Conservation (phyloP, 1,140 invertebrate species). For the Panagrolaimus sp. region DNA sequence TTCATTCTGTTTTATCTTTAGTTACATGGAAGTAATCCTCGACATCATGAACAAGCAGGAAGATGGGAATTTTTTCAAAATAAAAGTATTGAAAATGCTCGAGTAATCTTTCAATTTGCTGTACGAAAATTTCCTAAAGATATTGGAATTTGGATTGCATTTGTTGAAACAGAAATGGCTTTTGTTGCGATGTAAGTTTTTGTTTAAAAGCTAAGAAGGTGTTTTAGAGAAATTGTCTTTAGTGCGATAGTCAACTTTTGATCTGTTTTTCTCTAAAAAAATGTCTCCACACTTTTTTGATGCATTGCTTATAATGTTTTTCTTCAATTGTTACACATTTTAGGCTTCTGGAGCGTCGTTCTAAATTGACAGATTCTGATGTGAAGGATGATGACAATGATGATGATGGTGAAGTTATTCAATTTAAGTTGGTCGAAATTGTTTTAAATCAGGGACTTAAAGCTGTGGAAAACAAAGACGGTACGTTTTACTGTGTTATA, state of each 20-base stretch:
- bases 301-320: no score
- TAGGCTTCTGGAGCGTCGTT: conserved; percentile 20
- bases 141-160: conserved; percentile 30
- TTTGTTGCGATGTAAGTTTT: conserved; percentile 23
- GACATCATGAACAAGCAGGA: conserved; percentile 35
- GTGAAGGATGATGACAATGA: conserved; percentile 8
- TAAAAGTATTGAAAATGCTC: conserved; percentile 41
- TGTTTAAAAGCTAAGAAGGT: no score
- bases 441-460: conserved; percentile 23
- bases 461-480: conserved; percentile 17
- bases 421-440: conserved; percentile 29
- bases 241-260: no score
- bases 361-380: conserved; percentile 7
- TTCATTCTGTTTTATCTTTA: conserved; percentile 18
- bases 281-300: no score
- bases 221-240: no score
- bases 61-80: conserved; percentile 40
- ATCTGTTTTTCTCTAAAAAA: no score
- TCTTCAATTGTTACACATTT: background rate
- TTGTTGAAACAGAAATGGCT: conserved; percentile 42
- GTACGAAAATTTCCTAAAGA: conserved; percentile 38
- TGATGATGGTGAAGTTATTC: conserved; percentile 30
- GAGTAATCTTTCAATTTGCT: conserved; percentile 40
- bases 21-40: conserved; percentile 39
- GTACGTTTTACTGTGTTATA: background rate